Conservation (phyloP, 2,797 vertebrate species). For the Anomalospiza imberbis region DNA sequence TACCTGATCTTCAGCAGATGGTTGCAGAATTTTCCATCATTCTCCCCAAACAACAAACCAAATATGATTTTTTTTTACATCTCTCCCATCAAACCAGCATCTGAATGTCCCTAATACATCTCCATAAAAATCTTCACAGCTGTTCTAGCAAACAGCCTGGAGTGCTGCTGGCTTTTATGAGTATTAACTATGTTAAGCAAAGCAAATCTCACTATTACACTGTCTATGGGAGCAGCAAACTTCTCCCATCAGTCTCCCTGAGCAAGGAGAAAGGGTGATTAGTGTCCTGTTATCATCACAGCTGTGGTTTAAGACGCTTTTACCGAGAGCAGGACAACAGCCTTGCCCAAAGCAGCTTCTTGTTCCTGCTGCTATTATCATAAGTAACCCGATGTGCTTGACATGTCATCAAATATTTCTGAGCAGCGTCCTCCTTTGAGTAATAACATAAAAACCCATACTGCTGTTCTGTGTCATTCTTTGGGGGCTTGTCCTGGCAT, state of each 20-base stretch:
- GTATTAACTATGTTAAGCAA: slow-evolving; percentile 51
- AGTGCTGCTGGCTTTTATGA: slow-evolving; percentile 7
- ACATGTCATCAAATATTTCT: neutral
- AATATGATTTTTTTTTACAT: neutral
- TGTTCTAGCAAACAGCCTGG: slow-evolving; percentile 17
- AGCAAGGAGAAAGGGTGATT: neutral
- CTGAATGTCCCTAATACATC: neutral
- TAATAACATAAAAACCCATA: neutral
- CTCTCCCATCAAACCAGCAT: neutral
- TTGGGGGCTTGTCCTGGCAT: neutral
- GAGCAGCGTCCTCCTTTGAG: neutral
- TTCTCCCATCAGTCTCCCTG: slow-evolving; percentile 3
- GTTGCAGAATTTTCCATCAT: neutral
- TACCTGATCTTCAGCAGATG: neutral
- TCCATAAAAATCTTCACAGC: slow-evolving; percentile 39
- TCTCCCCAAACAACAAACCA: neutral
- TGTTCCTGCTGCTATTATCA: neutral
- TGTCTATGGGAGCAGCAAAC: slow-evolving; percentile 28
- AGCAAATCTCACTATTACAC: slow-evolving; percentile 12
- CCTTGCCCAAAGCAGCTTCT: slow-evolving; percentile 19
- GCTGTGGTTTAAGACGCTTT: neutral
- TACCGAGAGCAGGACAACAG: neutral
- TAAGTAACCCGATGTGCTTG: neutral
- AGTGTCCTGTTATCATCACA: neutral
- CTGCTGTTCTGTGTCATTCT: neutral